These are phyloP conservation scores for Pseudomyrmex flavicornis DNA, from an alignment of 1,140 invertebrate species.

Conservation along the genomic window DNA sequence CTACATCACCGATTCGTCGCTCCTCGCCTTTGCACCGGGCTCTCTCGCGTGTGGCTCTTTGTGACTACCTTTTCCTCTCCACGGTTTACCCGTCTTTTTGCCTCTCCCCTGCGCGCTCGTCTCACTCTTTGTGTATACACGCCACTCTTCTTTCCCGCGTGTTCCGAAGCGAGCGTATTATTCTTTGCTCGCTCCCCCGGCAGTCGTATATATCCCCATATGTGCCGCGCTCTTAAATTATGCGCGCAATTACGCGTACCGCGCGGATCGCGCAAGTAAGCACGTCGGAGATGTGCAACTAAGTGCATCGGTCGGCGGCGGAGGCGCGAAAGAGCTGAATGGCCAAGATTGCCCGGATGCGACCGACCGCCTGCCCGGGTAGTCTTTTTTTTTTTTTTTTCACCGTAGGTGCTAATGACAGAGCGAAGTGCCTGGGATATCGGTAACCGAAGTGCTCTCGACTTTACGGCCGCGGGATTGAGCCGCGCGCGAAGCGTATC, in stretches of 20 bases:
- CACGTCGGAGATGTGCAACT: slow-evolving; percentile 38
- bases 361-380: background rate
- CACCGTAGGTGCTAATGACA: slow-evolving; percentile 63
- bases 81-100: slow-evolving; percentile 2
- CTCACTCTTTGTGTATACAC: background rate
- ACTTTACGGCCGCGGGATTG: slow-evolving; percentile 38
- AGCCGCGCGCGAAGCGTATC: slow-evolving; percentile 29
- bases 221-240: slow-evolving; percentile 81
- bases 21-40: slow-evolving; percentile 1
- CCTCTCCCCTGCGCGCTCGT: background rate
- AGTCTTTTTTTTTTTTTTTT: background rate
- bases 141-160: too few species aligned
- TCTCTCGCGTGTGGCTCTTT: slow-evolving; percentile 10
- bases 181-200: slow-evolving; percentile 20
- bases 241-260: slow-evolving; percentile 80
- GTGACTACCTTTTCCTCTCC: background rate
- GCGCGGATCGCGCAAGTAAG: slow-evolving; percentile 64
- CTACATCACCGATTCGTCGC: slow-evolving; percentile 50
- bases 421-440: slow-evolving; percentile 60
- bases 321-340: slow-evolving; percentile 1
- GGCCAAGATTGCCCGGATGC: slow-evolving; percentile 15
- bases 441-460: slow-evolving; percentile 59
- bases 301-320: slow-evolving; percentile 20
- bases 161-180: slow-evolving; percentile 12
- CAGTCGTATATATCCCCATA: slow-evolving; percentile 64